Conservation (phyloP, 2,888 invertebrate genomes). For the Ectemnius cavifrons region DNA sequence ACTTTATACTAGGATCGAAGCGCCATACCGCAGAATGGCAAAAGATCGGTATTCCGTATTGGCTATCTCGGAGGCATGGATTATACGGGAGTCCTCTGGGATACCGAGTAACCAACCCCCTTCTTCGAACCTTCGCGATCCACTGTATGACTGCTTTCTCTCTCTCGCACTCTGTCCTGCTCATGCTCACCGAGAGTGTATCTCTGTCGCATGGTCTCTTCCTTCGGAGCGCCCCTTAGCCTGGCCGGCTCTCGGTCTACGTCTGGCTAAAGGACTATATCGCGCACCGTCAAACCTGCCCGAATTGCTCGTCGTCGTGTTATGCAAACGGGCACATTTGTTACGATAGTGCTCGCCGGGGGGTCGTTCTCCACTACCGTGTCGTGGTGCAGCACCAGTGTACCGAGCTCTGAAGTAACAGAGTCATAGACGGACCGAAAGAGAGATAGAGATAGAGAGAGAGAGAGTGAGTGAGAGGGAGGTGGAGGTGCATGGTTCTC, state of each 20-base stretch:
- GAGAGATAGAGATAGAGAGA: neutral
- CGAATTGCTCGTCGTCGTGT: constrained; percentile 78
- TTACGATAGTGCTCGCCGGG: constrained; percentile 76
- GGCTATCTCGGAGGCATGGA: constrained; percentile 71
- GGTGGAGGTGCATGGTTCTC: constrained; percentile 7
- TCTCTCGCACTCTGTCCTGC: constrained; percentile 20
- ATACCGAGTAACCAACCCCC: constrained; percentile 42
- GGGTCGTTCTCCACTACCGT: constrained; percentile 71
- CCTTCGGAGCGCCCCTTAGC: neutral
- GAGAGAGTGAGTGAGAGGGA: constrained; percentile 9
- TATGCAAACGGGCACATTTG: constrained; percentile 78
- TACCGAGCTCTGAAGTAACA: constrained; percentile 44
- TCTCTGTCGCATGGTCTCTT: constrained; percentile 6
- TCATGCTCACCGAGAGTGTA: neutral
- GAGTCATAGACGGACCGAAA: constrained; percentile 36
- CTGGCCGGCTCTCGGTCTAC: constrained; percentile 19
- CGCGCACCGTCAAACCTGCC: constrained; percentile 78
- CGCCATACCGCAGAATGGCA: neutral
- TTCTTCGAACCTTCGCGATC: constrained; percentile 43
- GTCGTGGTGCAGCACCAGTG: constrained; percentile 54
- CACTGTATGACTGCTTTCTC: constrained; percentile 24
- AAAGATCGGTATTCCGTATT: constrained; percentile 61
- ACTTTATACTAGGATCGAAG: neutral
- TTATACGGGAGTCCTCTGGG: constrained; percentile 58
- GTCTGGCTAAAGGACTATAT: constrained; percentile 75